Conservation (phyloP, 2,888 invertebrate genomes). For the Stenolophus ochropezus region DNA sequence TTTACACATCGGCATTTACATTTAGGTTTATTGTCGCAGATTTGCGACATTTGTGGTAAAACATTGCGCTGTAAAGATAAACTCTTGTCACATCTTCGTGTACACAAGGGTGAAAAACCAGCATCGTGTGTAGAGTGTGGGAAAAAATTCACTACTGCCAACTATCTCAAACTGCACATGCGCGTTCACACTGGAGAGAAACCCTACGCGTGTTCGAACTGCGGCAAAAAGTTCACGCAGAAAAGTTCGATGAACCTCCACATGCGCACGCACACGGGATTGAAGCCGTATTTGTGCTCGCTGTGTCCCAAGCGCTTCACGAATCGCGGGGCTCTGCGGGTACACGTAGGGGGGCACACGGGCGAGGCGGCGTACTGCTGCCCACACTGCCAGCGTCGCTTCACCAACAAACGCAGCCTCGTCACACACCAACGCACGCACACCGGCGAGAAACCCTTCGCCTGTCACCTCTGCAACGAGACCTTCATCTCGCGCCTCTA, state of each 20-base stretch:
- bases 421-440: conserved; percentile 61
- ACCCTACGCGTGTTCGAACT: conserved; percentile 73
- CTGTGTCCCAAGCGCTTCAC: conserved; percentile 77
- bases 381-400: conserved; percentile 60
- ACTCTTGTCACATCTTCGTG: conserved; percentile 69
- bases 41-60: conserved; percentile 69
- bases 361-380: conserved; percentile 66
- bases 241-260: conserved; percentile 76
- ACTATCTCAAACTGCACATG: conserved; percentile 68
- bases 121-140: conserved; percentile 60
- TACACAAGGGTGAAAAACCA: conserved; percentile 69
- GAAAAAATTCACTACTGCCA: conserved; percentile 30
- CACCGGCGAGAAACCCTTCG: conserved; percentile 60
- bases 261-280: conserved; percentile 76
- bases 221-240: conserved; percentile 77
- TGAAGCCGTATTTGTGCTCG: conserved; percentile 75
- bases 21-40: conserved; percentile 60
- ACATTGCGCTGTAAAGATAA: conserved; percentile 66
- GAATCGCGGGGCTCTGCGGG: conserved; percentile 76
- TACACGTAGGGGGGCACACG: conserved; percentile 78
- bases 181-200: conserved; percentile 72
- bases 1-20: conserved; percentile 17
- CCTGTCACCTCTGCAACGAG: conserved; percentile 66
- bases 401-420: conserved; percentile 56
- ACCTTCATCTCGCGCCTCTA: conserved; percentile 65